Evolutionary conservation across 2,888 invertebrate genomes (phyloP), one percentile per base, ranked within the genome.

Genomic region (Acanthopleura granulata): DNA sequence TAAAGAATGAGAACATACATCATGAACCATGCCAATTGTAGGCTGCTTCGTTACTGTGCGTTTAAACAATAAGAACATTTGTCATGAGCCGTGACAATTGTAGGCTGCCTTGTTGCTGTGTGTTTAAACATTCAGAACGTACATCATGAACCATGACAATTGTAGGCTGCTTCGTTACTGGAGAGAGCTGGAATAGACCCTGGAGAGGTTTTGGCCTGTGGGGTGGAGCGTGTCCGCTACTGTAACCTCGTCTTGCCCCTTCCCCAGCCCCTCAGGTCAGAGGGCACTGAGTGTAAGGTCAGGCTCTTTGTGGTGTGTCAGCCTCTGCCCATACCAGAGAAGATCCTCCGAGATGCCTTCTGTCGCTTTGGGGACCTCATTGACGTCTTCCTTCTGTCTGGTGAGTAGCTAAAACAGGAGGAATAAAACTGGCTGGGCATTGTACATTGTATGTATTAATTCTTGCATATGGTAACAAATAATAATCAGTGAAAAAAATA

Each of bases 331-430:
- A 95, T 97, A 18, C 94, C 95, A 0, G 92, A 94, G 81, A 93
- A 94, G 77, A 94, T 95, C 30, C 92, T 98, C 86, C 94, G 95
- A 84, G 97, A 97, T 90, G 93, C 96, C 27, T 97, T 97, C 90
- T 95, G 95, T 84, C 93, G 97, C 85, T 97, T 97, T 91, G 97
- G 97, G 11, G 94, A 95, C 88, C 92, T 97, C 15, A 96, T 97
- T 76, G 97, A 96, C 90, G 95, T 97, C 1, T 97, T 96, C 88
- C 94, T 97, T 89, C 91, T 97, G 82, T 94, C 94, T 72, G 95
- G 96, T 88, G 72, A 74, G 82, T 70, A 16, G 3, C 4, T 11
- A 15, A 25, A 69, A 9, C 69, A n/a, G n/a, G n/a, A n/a, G n/a
- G n/a, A n/a, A n/a, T n/a, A n/a, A n/a, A n/a, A n/a, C n/a, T n/a